Evolutionary conservation across 2,888 invertebrate species (phyloP), one percentile per base, ranked within the genome.

Genomic region (Mactromeris polynyma): DNA sequence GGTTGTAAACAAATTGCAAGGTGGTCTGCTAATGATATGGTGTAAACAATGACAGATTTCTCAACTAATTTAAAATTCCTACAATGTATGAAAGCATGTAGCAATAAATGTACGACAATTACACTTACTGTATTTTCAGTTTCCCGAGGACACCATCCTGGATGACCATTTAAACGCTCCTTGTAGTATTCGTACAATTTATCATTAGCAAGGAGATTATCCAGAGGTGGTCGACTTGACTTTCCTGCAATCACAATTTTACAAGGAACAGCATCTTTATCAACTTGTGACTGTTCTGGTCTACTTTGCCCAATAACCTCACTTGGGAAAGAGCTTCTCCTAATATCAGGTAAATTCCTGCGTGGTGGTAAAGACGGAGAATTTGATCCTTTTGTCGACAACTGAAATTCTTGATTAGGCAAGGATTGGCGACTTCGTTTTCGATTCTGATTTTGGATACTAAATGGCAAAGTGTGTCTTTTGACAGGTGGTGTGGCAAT

Each of bases 101-200:
- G n/a, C n/a, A n/a, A n/a, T n/a, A n/a, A n/a, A n/a, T n/a, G n/a
- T n/a, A n/a, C n/a, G n/a, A n/a, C n/a, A n/a, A 14, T 46, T 9
- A 73, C 21, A 46, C 73, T 85, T 83, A 91, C 91, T 19, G 91
- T 91, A 58, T 90, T 64, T 83, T 91, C 91, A 19, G 87, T 89
- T 78, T 91, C 91, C 38, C 81, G 78, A 7, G 91, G 90, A 81
- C 90, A 87, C 91, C 91, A 91, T 19, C 91, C 90, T 0, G 58
- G 85, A 64, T 73, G 86, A 14, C 83, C 87, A 19, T 83, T 36
- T 14, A 91, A 73, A 21, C 51, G 54, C 19, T 9, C 58, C 46
- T 89, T 89, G 73, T 89, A 91, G 33, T 89, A 90, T 9, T 38
- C 81, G 46, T 87, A 91, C 19, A 91, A 79, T n/a, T 54, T 58